Conservation (phyloP, 2,888 invertebrate genomes). For the Erebia palarica region DNA sequence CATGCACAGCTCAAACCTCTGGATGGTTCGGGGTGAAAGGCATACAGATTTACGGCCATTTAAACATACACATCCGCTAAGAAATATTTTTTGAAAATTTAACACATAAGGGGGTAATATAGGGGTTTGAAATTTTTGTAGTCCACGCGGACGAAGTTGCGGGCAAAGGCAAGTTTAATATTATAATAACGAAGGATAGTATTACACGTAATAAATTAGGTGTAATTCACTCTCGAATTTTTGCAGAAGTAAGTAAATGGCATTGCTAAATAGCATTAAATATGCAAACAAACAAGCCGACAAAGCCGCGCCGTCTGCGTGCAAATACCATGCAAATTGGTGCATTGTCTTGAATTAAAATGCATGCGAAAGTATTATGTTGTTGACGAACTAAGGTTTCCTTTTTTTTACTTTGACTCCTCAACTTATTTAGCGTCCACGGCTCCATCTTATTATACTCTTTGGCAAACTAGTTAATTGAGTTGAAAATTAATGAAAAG, state of each 20-base stretch:
- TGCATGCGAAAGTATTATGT: constrained; percentile 17
- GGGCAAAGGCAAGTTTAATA: no score
- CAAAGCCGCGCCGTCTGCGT: constrained; percentile 28
- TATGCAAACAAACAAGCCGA: constrained; percentile 19
- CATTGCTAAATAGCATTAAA: constrained; percentile 15
- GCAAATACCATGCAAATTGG: constrained; percentile 31
- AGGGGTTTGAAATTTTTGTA: no score
- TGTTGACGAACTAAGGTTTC: constrained; percentile 12
- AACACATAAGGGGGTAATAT: no score
- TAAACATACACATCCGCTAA: no score
- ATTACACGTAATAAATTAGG: no score
- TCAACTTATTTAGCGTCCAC: background rate
- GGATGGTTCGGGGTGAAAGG: no score
- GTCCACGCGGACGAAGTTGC: no score
- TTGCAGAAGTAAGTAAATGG: constrained; percentile 2
- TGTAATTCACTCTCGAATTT: background rate
- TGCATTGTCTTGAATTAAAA: constrained; percentile 31
- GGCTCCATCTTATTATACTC: background rate
- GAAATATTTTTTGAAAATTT: no score
- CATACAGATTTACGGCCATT: no score
- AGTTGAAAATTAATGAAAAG: background rate
- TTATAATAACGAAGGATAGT: no score
- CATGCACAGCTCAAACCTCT: no score
- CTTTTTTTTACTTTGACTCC: constrained; percentile 5
- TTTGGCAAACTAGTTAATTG: background rate